A percentile compares a stretch with the other conserved stretches of the same genome.
Conservation (phyloP, 2,113 vertebrate genomes). For the Crotophaga sulcirostris region DNA sequence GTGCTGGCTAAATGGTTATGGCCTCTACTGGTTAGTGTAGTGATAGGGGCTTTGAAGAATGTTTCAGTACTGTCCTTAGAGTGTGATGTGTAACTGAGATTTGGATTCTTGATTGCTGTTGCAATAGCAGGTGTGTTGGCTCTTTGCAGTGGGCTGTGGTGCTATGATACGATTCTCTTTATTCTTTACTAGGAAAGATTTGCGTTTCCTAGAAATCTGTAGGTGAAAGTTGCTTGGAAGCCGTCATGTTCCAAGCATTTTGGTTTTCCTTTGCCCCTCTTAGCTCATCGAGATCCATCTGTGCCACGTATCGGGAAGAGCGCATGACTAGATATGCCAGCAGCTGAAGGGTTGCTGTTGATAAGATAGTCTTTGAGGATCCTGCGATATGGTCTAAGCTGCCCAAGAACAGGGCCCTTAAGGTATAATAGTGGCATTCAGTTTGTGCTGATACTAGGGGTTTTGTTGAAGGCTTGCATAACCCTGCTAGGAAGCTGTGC, state of each 20-base stretch:
- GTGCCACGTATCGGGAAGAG: fast-evolving
- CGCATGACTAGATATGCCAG: background rate
- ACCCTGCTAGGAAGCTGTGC: background rate
- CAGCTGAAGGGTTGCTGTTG: fast-evolving
- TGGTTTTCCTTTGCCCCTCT: fast-evolving
- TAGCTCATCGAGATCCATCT: background rate
- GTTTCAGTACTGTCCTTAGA: background rate
- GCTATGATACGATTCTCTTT: background rate
- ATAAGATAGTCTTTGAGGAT: background rate
- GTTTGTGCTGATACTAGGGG: conserved; percentile 17
- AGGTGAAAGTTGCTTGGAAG: background rate
- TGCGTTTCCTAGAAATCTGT: background rate
- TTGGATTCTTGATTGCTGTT: background rate
- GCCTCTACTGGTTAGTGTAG: background rate
- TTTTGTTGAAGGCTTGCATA: conserved; percentile 38
- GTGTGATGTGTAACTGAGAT: fast-evolving
- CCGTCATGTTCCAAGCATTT: background rate
- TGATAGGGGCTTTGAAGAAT: fast-evolving
- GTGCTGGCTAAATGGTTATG: background rate
- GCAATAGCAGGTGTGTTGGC: no score
- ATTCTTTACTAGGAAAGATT: background rate
- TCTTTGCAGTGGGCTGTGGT: background rate
- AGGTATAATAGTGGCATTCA: background rate
- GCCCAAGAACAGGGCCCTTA: background rate
- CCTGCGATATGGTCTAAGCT: background rate